These are phyloP conservation scores for Xenentodon cancila DNA, from an alignment of 2,797 vertebrate genomes.

Conservation along the genomic window DNA sequence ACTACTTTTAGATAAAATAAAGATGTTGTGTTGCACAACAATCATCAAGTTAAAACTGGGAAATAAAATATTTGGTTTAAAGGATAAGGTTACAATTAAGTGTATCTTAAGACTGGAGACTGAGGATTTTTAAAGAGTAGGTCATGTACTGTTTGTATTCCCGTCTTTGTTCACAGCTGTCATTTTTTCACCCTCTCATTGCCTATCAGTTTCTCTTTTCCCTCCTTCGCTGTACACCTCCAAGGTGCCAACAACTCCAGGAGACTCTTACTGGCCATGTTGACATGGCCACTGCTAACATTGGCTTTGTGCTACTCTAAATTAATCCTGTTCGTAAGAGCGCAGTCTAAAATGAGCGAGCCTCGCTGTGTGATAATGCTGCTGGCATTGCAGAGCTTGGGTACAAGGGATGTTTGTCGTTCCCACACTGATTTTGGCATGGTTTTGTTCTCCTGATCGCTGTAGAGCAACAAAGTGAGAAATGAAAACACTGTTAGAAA, in stretches of 20 bases:
- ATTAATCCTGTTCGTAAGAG: constrained; percentile 67
- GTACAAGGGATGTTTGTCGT: constrained; percentile 79
- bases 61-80: background rate
- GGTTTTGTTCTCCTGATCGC: constrained; percentile 48
- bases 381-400: constrained; percentile 69
- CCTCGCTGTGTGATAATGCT: constrained; percentile 67
- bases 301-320: constrained; percentile 71
- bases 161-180: constrained; percentile 17
- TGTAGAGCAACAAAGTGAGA: constrained; percentile 60
- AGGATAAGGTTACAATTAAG: too few species aligned
- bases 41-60: background rate
- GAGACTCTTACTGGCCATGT: constrained; percentile 58
- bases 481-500: constrained; percentile 61
- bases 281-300: constrained; percentile 75
- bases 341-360: constrained; percentile 60
- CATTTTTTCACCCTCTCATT: constrained; percentile 22
- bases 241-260: constrained; percentile 22
- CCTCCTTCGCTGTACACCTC: constrained; percentile 40
- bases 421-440: constrained; percentile 81
- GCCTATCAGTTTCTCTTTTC: constrained; percentile 9
- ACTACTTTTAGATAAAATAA: too few species aligned
- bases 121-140: too few species aligned
- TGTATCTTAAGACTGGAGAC: too few species aligned
- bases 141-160: background rate
- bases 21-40: background rate